Percentiles rank a stretch among this genome's conserved stretches.
Evolutionary conservation across 35 echinoderm and acorn worm species (phyloP).

Genomic region (Apostichopus japonicus): DNA sequence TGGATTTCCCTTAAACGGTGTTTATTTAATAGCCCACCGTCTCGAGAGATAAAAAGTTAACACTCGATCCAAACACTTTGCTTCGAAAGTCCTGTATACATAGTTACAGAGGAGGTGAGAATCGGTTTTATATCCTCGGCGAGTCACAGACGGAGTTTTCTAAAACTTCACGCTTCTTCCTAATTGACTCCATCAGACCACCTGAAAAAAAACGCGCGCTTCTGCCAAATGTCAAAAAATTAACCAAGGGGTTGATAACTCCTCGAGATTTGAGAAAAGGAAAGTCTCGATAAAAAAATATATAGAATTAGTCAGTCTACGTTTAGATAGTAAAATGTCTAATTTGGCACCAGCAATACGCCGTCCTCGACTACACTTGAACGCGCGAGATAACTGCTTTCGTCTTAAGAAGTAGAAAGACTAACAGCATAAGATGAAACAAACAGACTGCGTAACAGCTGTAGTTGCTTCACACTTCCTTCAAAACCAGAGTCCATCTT

Average conservation of each 20-base stretch:
- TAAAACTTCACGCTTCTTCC: slow-evolving; percentile 17
- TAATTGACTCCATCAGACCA: slow-evolving; percentile 19
- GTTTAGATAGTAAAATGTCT: slow-evolving; percentile 33
- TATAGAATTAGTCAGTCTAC: slow-evolving; percentile 16
- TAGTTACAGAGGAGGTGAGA: slow-evolving; percentile 21
- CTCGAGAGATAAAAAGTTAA: slow-evolving; percentile 21
- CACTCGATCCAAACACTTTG: not conserved
- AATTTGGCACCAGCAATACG: slow-evolving; percentile 13
- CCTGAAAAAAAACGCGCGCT: slow-evolving; percentile 16
- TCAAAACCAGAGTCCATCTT: slow-evolving; percentile 19
- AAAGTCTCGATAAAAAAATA: not conserved
- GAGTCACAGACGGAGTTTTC: slow-evolving; percentile 22
- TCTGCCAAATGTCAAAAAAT: slow-evolving; percentile 34
- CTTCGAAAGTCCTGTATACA: not conserved
- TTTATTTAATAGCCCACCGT: slow-evolving; percentile 41
- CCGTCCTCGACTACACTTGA: not conserved
- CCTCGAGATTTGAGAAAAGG: not conserved
- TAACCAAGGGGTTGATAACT: slow-evolving; percentile 25
- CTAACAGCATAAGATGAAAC: not conserved
- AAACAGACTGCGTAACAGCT: slow-evolving; percentile 16
- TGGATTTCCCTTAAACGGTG: slow-evolving; percentile 21
- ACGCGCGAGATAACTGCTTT: slow-evolving; percentile 1
- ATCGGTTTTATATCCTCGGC: not conserved
- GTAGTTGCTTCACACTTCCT: not conserved
- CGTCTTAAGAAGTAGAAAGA: not conserved